A percentile compares a stretch with the other conserved stretches of the same genome.
Conservation (phyloP, 2,797 vertebrate genomes). For the Pogonophryne albipinna region DNA sequence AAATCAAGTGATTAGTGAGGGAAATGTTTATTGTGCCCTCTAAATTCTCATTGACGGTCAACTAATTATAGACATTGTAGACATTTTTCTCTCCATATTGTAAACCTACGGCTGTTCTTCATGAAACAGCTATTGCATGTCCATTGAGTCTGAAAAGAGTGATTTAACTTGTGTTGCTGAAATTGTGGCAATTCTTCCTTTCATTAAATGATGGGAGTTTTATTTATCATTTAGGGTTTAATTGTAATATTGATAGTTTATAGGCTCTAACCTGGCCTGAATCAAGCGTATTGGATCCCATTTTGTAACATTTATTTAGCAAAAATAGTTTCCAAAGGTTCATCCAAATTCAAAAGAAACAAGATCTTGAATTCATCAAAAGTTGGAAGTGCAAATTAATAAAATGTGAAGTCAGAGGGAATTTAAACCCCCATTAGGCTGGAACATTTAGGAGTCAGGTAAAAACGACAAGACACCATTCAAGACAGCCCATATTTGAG, state of each 20-base stretch:
- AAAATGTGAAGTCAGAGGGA: not conserved
- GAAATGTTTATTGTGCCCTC: not conserved
- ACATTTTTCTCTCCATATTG: not conserved
- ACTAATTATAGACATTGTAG: constrained; percentile 1
- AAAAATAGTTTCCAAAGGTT: not conserved
- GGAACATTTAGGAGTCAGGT: not conserved
- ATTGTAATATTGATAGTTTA: not conserved
- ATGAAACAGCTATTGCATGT: not conserved
- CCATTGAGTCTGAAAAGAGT: not conserved
- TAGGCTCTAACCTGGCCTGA: not conserved
- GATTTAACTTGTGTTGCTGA: not conserved
- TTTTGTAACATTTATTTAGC: not conserved
- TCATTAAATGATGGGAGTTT: not conserved
- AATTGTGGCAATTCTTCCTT: not conserved
- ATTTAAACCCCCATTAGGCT: not conserved
- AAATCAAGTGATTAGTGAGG: not conserved
- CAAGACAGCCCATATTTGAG: not conserved
- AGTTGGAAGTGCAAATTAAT: not conserved
- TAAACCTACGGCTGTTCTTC: not conserved
- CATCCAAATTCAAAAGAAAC: not conserved
- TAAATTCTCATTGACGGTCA: constrained; percentile 7
- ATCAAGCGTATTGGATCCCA: not conserved
- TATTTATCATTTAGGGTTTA: not conserved
- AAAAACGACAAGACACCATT: not conserved
- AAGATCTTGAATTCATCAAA: not conserved